Base-by-base conservation (phyloP, 2,888 invertebrate species). In the Acleris literana region DNA sequence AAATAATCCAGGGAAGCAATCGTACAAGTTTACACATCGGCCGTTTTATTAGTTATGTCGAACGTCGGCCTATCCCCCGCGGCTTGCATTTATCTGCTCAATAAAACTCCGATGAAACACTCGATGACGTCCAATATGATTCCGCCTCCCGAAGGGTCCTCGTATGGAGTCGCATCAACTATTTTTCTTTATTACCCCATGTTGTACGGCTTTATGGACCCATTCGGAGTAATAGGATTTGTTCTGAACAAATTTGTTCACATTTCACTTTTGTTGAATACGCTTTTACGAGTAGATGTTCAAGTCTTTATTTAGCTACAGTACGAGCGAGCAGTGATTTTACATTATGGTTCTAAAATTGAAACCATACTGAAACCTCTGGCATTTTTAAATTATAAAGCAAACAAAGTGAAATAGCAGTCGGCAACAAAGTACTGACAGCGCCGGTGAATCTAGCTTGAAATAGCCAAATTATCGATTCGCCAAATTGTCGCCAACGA, bases 71-170 rank as follows among this genome's bases (percentile, higher is more conserved):
- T 74, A 74, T 82, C 86, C 87, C 89, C 72, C 69, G 79, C 76
- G 88, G 84, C 81, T 79, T 77, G 83, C 88, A 87, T 86, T 90
- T 88, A 89, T 87, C 87, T 86, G 85, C 80, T 79, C 84, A 86
- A 90, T 90, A 88, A 89, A 90, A 89, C 84, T 86, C 83, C 80
- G 77, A 87, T 86, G 86, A 86, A 85, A 87, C 87, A 88, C 87
- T 88, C 81, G 83, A 82, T 81, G 86, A 85, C 87, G 84, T 87
- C 84, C 86, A 87, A 87, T 88, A 87, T 84, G 84, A 88, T 87
- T 86, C 86, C 87, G 84, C 81, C 79, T 77, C 79, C 79, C 78
- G 77, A 82, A 80, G 80, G 81, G 78, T 78, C 77, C 80, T 74
- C 70, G 77, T 82, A 74, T 79, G 76, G 78, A 77, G 74, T 72